Percentiles rank a stretch among this genome's conserved stretches.
These are phyloP conservation scores for Tigriopus japonicus DNA, from an alignment of 1,140 invertebrate genomes.

Conservation along the genomic window DNA sequence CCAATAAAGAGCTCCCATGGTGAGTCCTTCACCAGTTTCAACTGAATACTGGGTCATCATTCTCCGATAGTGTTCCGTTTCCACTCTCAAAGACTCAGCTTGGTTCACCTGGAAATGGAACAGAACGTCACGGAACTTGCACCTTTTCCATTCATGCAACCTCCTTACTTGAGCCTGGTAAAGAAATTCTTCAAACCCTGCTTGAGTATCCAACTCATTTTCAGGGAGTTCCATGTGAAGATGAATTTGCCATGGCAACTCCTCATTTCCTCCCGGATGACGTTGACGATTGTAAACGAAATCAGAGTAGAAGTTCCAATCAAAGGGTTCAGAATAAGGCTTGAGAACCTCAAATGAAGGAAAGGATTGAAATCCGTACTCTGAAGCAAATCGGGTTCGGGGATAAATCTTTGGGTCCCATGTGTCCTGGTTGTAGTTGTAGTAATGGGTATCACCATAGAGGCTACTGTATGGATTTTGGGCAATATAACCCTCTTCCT, in stretches of 20 bases:
- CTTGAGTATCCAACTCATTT: conserved; percentile 24
- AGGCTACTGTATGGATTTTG: conserved; percentile 49
- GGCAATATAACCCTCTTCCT: conserved; percentile 51
- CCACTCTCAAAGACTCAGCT: conserved; percentile 28
- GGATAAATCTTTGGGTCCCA: conserved; percentile 62
- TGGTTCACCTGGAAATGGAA: conserved; percentile 47
- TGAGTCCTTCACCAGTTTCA: conserved; percentile 53
- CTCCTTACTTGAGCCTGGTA: conserved; percentile 26
- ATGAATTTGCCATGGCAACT: conserved; percentile 28
- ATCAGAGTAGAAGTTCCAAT: conserved; percentile 38
- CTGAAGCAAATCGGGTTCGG: conserved; percentile 68
- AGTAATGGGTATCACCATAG: conserved; percentile 74
- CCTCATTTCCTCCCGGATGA: conserved; percentile 39
- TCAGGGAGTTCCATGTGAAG: conserved; percentile 30
- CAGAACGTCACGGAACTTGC: conserved; percentile 15
- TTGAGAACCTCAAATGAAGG: conserved; percentile 44
- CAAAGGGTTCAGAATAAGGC: conserved; percentile 28
- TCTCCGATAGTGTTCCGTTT: conserved; percentile 16
- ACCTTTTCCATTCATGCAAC: neutral
- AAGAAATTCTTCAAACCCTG: conserved; percentile 23
- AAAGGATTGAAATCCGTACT: conserved; percentile 82
- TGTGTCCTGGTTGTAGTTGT: conserved; percentile 59
- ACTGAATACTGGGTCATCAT: conserved; percentile 7
- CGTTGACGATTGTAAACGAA: conserved; percentile 61
- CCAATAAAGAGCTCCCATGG: conserved; percentile 97